A percentile compares a stretch with the other conserved stretches of the same genome.
Conservation (phyloP, 2,797 vertebrate species). For the Lepus townsendii region DNA sequence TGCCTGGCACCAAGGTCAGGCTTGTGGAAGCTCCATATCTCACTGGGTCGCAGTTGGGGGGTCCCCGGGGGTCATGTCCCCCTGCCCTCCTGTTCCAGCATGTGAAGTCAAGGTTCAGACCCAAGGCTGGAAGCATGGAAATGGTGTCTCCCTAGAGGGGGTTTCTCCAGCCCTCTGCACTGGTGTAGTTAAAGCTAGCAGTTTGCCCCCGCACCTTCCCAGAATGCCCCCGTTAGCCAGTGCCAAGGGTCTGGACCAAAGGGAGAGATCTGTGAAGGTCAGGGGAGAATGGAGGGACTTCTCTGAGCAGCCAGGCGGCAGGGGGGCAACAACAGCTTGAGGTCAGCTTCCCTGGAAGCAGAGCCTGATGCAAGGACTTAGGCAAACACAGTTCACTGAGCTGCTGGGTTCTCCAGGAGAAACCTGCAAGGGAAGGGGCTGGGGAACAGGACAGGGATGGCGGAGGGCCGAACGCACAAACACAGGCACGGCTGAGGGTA, state of each 20-base stretch:
- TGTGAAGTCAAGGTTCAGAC: neutral
- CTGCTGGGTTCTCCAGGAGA: neutral
- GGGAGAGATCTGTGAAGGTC: neutral
- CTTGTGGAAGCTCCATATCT: neutral
- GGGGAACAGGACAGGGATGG: neutral
- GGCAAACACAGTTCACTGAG: neutral
- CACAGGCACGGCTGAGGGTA: neutral
- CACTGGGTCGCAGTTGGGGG: neutral
- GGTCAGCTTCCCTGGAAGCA: neutral
- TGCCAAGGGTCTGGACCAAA: conserved; percentile 3
- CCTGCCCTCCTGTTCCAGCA: neutral
- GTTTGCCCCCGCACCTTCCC: neutral
- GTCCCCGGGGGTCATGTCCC: neutral
- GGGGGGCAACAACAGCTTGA: neutral
- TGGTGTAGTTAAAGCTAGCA: neutral
- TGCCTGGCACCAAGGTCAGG: neutral
- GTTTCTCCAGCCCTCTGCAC: neutral
- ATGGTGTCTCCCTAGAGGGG: neutral
- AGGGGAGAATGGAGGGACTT: neutral
- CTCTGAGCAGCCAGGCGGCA: neutral
- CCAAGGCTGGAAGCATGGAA: neutral
- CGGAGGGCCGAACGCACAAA: neutral
- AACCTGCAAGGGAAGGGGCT: neutral
- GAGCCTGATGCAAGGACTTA: neutral
- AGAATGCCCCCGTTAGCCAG: neutral